phyloP scores from a whole-genome alignment of 2,888 invertebrate genomes.

The Drosophila prostipennis region DNA sequence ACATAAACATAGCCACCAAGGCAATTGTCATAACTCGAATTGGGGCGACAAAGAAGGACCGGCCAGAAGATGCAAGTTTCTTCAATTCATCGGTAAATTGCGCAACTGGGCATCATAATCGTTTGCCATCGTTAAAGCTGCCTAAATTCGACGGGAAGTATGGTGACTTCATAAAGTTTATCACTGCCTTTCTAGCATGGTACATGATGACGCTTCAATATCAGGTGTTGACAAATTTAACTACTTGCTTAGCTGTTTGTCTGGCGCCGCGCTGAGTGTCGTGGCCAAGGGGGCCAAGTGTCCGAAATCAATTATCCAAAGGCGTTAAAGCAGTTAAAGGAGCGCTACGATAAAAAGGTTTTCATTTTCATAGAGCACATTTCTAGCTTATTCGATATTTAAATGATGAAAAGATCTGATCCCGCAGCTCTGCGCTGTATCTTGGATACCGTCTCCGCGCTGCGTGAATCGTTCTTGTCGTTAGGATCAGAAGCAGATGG shows the following conservation, averaged over 20 bases:
- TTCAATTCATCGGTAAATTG: too few relatives aligned
- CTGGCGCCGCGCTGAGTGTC: neutral
- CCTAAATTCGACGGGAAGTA: slow-evolving; percentile 1
- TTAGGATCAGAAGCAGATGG: neutral
- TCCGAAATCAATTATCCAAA: neutral
- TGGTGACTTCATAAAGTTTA: neutral
- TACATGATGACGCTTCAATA: neutral
- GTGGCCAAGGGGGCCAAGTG: neutral
- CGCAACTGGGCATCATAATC: too few relatives aligned
- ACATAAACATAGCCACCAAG: too few relatives aligned
- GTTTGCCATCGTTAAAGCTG: too few relatives aligned
- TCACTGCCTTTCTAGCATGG: slow-evolving; percentile 2
- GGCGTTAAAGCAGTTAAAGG: neutral
- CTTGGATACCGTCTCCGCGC: slow-evolving; percentile 2
- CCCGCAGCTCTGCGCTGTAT: neutral
- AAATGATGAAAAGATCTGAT: neutral
- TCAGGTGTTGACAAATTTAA: slow-evolving; percentile 1
- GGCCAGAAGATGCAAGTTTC: too few relatives aligned
- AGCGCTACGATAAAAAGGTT: slow-evolving; percentile 1
- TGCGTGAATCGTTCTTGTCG: slow-evolving; percentile 1
- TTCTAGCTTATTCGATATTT: too few relatives aligned
- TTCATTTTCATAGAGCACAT: neutral
- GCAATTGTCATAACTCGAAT: too few relatives aligned
- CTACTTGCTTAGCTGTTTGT: neutral
- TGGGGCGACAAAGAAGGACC: too few relatives aligned